Evolutionary conservation across 1,140 invertebrate genomes (phyloP).

Genomic region (Acromyrmex charruanus): DNA sequence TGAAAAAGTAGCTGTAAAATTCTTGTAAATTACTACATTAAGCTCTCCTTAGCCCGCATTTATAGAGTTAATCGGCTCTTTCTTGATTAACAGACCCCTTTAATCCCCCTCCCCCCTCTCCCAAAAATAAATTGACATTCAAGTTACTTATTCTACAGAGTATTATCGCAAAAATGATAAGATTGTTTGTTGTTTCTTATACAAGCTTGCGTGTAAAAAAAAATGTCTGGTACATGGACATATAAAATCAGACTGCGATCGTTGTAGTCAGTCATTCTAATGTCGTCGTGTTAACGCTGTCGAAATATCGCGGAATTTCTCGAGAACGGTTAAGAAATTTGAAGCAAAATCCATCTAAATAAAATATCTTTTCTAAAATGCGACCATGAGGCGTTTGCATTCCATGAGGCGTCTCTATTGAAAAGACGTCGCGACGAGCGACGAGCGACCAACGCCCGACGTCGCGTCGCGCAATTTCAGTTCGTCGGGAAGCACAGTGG

Average conservation of each 20-base stretch:
- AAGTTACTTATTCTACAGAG: neutral
- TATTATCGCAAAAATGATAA: slow-evolving; percentile 2
- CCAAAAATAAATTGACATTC: neutral
- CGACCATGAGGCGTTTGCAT: neutral
- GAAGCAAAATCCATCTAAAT: neutral
- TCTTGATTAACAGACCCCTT: neutral
- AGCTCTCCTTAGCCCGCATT: neutral
- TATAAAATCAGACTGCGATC: neutral
- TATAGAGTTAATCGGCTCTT: neutral
- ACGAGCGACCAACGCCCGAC: neutral
- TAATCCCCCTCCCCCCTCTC: neutral
- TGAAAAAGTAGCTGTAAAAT: neutral
- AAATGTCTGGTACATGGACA: neutral
- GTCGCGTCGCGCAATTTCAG: slow-evolving; percentile 33
- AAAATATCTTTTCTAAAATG: no score
- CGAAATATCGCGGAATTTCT: neutral
- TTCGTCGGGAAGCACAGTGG: slow-evolving; percentile 11
- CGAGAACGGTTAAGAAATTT: neutral
- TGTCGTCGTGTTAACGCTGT: neutral
- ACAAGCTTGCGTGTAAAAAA: neutral
- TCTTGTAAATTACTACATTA: neutral
- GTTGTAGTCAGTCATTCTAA: neutral
- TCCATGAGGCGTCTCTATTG: neutral
- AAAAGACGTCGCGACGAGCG: slow-evolving; percentile 33
- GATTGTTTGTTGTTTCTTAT: neutral